Conservation (phyloP, 2,888 invertebrate genomes). For the Opisthograptis luteolata region DNA sequence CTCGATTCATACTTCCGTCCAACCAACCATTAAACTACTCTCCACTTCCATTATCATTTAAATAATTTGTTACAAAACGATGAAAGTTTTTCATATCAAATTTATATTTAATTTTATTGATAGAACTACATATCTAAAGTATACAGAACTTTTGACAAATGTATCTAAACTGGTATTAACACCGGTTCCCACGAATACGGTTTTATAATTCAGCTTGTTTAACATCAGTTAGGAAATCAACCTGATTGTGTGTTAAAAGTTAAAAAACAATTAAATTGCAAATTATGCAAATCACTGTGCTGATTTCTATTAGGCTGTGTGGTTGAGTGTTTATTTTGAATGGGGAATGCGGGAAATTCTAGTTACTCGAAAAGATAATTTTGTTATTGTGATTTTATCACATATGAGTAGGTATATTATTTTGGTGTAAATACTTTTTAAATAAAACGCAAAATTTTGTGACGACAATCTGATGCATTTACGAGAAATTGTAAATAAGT, state of each 20-base stretch:
- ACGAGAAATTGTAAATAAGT: too few species aligned
- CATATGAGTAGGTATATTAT: too few species aligned
- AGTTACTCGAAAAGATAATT: neutral
- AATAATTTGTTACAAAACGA: slow-evolving; percentile 27
- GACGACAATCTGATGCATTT: too few species aligned
- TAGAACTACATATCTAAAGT: slow-evolving; percentile 30
- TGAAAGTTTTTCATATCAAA: slow-evolving; percentile 28
- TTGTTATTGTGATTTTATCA: too few species aligned
- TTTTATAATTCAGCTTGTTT: slow-evolving; percentile 22
- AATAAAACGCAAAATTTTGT: too few species aligned
- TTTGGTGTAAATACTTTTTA: too few species aligned
- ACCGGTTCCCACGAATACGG: slow-evolving; percentile 29
- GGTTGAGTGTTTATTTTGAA: slow-evolving; percentile 26
- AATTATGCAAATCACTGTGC: slow-evolving; percentile 59
- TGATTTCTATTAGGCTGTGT: slow-evolving; percentile 49
- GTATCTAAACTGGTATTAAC: slow-evolving; percentile 23
- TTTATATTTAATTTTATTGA: slow-evolving; percentile 34
- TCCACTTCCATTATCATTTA: slow-evolving; percentile 26
- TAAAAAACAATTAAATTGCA: slow-evolving; percentile 57
- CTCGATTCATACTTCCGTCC: slow-evolving; percentile 3
- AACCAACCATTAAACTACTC: slow-evolving; percentile 16
- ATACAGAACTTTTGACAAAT: slow-evolving; percentile 33
- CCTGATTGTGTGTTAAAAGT: slow-evolving; percentile 24
- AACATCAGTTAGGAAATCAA: slow-evolving; percentile 26
- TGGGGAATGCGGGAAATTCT: neutral